phyloP scores from a whole-genome alignment of 2,797 vertebrate species.

The Jordanella pulchra region DNA sequence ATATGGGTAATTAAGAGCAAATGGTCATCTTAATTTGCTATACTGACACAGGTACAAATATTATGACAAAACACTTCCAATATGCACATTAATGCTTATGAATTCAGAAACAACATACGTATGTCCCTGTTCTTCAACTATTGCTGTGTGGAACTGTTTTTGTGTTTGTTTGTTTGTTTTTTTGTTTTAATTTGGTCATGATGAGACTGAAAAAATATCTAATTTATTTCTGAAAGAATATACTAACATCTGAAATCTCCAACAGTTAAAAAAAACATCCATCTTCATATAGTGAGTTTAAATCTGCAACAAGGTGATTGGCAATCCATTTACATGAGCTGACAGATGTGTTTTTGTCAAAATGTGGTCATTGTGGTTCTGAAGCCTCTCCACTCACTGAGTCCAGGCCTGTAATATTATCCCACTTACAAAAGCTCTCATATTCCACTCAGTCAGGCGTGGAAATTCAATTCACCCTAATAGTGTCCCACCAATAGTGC shows the following conservation, averaged over 20 bases:
- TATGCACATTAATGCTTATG: constrained; percentile 1
- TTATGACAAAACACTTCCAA: not conserved
- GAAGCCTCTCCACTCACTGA: constrained; percentile 16
- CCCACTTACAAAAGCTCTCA: constrained; percentile 52
- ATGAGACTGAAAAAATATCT: not conserved
- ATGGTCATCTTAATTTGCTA: not conserved
- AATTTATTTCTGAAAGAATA: not conserved
- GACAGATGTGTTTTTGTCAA: constrained; percentile 26
- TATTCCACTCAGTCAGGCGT: constrained; percentile 53
- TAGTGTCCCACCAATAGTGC: constrained; percentile 60
- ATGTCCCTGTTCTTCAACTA: not conserved
- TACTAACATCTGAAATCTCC: not conserved
- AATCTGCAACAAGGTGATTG: not conserved
- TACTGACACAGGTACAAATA: constrained; percentile 5
- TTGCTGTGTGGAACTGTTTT: not conserved
- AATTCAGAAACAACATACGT: not conserved
- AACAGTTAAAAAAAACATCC: not conserved
- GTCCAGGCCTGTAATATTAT: constrained; percentile 43
- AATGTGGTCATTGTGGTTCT: constrained; percentile 27
- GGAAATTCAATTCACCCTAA: constrained; percentile 69
- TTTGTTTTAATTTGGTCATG: not conserved
- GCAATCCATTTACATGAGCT: constrained; percentile 12
- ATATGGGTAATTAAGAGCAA: not conserved
- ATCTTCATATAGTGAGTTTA: not conserved
- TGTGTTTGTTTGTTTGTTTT: not conserved